A percentile compares a stretch with the other conserved stretches of the same genome.
These are phyloP conservation scores for Nymphicus hollandicus DNA, from an alignment of 2,113 vertebrate species.

Conservation along the genomic window DNA sequence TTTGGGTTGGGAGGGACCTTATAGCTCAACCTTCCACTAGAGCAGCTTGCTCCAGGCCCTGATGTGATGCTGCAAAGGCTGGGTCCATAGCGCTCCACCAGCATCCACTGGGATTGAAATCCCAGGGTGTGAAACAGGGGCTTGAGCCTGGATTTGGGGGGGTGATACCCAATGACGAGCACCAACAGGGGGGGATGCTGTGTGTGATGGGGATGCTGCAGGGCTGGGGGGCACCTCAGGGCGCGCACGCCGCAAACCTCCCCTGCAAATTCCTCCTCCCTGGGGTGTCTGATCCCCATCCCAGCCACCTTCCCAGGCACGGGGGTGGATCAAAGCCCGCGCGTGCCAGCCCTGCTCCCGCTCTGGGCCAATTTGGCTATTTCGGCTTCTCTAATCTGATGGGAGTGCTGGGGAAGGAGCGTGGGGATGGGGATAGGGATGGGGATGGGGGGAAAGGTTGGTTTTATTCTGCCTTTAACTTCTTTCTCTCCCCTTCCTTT, in stretches of 20 bases:
- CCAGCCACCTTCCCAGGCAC: neutral
- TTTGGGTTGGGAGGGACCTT: neutral
- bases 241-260: neutral
- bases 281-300: conserved; percentile 9
- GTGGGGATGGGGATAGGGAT: neutral
- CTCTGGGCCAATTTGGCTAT: conserved; percentile 11
- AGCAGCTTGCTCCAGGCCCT: neutral
- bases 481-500: neutral
- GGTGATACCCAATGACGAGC: rapidly evolving
- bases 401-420: neutral
- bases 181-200: rapidly evolving
- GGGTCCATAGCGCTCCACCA: rapidly evolving
- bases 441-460: neutral
- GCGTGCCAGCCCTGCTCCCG: conserved; percentile 17
- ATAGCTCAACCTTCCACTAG: neutral
- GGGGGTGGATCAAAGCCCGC: conserved; percentile 47
- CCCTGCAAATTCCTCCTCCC: conserved; percentile 15
- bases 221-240: neutral
- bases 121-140: neutral
- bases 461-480: rapidly evolving
- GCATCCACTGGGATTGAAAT: rapidly evolving
- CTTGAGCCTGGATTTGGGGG: neutral
- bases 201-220: rapidly evolving
- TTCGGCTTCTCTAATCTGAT: conserved; percentile 19
- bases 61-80: neutral